Base-by-base conservation (phyloP, 2,888 invertebrate genomes). In the Dinocampus coccinellae region DNA sequence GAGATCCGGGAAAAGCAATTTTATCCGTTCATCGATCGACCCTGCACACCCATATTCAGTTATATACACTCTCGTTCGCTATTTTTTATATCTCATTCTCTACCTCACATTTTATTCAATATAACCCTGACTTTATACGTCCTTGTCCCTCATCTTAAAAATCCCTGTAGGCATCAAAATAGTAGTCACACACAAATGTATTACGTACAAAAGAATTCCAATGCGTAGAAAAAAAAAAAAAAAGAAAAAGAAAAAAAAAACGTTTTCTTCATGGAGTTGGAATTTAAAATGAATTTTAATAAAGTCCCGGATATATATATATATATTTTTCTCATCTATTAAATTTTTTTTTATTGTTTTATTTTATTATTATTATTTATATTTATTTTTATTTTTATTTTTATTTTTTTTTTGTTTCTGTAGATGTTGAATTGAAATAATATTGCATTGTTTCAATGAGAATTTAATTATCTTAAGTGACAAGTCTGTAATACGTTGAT, bases 1-100 rank as follows among this genome's bases (percentile, higher is more conserved):
- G 24, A 57, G 2, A 62, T 64, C 52, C 55, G 20, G 58, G 64
- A 58, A 57, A 62, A 69, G 62, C 53, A 39, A 53, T 62, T 69
- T 69, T 69, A 69, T 69, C 53, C 36, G 13, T 1, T 47, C 52
- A 69, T 69, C 62, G 53, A 69, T 69, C 52, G 68, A 10, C 16
- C 34, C 20, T 20, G 13, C 22, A 53, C 16, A 53, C 16, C 60
- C 47, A 47, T 47, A 47, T 16, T 29, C 24, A 20, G 13, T 24
- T 36, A 36, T 24, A 39, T 10, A 16, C 29, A 29, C 55, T 57
- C 57, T 22, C 22, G 22, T n/a, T 64, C 34, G 22, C 26, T 62
- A 24, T 39, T 62, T 16, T 9, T 24, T 29, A 20, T n/a, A n/a
- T 29, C n/a, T 16, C 24, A 47, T 57, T 26, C 55, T 57, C 2